phyloP scores from a whole-genome alignment of 2,888 invertebrate genomes.

The Himalopsyche japonica region DNA sequence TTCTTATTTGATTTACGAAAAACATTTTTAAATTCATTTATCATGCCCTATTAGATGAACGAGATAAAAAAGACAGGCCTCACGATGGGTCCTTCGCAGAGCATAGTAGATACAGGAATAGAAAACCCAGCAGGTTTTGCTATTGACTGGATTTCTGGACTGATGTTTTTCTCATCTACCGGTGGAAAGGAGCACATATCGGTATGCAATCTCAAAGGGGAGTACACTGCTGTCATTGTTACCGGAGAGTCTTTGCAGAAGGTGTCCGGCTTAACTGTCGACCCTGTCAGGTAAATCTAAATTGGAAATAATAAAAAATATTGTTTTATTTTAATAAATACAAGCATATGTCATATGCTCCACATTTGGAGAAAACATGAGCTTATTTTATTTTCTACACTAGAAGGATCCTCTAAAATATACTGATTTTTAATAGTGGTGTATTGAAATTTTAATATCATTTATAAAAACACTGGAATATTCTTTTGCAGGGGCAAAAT shows the following conservation, averaged over 20 bases:
- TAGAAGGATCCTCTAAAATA: too few species aligned
- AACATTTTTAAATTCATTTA: background rate
- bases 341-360: too few species aligned
- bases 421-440: too few species aligned
- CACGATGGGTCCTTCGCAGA: slow-evolving; percentile 69
- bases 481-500: slow-evolving; percentile 54
- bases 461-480: background rate
- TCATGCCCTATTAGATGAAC: slow-evolving; percentile 50
- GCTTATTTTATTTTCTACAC: too few species aligned
- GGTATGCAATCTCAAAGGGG: slow-evolving; percentile 73
- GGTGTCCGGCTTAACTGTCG: slow-evolving; percentile 69
- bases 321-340: too few species aligned
- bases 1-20: too few species aligned
- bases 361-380: too few species aligned
- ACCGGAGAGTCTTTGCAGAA: slow-evolving; percentile 49
- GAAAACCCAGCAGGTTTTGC: slow-evolving; percentile 72
- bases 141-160: slow-evolving; percentile 79
- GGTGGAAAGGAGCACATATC: slow-evolving; percentile 61
- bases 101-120: slow-evolving; percentile 72
- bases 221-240: slow-evolving; percentile 62
- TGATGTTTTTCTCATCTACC: slow-evolving; percentile 74
- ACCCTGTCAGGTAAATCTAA: slow-evolving; percentile 58
- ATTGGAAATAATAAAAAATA: too few species aligned
- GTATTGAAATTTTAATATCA: background rate
- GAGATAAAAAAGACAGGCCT: slow-evolving; percentile 74